These are phyloP conservation scores for Andrena camellia DNA, from an alignment of 2,888 invertebrate species.

Conservation along the genomic window DNA sequence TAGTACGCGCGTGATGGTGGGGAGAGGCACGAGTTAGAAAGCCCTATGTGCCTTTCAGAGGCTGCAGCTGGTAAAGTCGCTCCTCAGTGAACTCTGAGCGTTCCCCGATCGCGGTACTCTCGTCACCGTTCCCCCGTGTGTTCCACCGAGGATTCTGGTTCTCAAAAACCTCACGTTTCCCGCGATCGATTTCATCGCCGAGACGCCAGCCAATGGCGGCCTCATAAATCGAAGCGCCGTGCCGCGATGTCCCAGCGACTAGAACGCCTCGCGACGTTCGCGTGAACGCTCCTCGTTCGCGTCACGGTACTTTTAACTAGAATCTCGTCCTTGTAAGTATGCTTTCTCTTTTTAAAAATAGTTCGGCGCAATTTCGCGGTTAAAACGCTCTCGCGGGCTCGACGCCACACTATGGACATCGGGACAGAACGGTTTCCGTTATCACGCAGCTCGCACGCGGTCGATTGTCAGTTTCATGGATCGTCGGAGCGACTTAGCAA, in stretches of 20 bases:
- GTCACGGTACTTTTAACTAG: slow-evolving; percentile 47
- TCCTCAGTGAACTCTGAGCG: slow-evolving; percentile 78
- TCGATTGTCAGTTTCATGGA: background rate
- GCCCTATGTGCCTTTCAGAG: slow-evolving; percentile 71
- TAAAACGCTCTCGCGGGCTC: slow-evolving; percentile 1
- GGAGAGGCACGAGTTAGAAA: slow-evolving; percentile 71
- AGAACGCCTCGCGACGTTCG: slow-evolving; percentile 1
- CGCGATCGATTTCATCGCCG: slow-evolving; percentile 17
- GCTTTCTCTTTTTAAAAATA: slow-evolving; percentile 64
- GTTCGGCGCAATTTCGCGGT: slow-evolving; percentile 26
- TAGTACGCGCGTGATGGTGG: slow-evolving; percentile 51
- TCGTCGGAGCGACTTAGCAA: background rate
- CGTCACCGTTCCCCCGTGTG: slow-evolving; percentile 15
- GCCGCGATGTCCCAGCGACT: background rate
- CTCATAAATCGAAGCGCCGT: slow-evolving; percentile 8
- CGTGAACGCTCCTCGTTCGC: slow-evolving; percentile 21
- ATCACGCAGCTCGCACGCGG: too few species aligned
- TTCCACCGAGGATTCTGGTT: slow-evolving; percentile 27
- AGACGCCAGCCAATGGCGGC: background rate
- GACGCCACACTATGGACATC: background rate
- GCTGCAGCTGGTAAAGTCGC: slow-evolving; percentile 75
- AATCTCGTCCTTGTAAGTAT: slow-evolving; percentile 60
- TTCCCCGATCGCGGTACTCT: slow-evolving; percentile 76
- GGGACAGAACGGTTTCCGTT: background rate
- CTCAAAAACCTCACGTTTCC: background rate